Base-by-base conservation (phyloP, 2,797 vertebrate genomes). In the Choloepus didactylus region DNA sequence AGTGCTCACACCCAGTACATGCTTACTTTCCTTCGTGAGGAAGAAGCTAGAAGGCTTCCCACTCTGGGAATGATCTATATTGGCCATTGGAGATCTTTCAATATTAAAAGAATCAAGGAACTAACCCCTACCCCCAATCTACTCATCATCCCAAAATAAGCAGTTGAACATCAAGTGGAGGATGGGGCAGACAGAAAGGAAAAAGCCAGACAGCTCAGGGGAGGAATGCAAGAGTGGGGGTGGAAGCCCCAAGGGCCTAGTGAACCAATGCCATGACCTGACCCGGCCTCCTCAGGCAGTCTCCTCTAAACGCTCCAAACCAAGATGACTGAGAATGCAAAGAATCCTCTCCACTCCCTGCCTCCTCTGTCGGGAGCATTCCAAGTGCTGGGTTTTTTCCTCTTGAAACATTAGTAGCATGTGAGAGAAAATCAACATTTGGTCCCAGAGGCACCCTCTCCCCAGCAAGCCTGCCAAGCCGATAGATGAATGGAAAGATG, bases 311-410 rank as follows among this genome's bases (percentile, higher is more conserved):
- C 21, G 49, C 81, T 72, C 54, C 62, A 69, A 64, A 29, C 79
- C 87, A 88, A 89, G 41, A 38, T 0, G 25, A 35, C 67, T 11
- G 9, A 76, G 89, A 96, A 95, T 82, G 89, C 84, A 38, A 79
- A 80, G 96, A 91, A 95, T 81, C 51, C 31, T 35, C 79, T 49
- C 67, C 9, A 41, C 41, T 35, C 64, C 44, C 49, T 0, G 54
- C 62, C 88, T 29, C 76, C 79, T 18, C 12, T 21, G 41, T 56
- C 73, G 41, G 44, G 7, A 84, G 87, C 91, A 80, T 70, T 92
- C 92, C 66, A 66, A 79, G 29, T 7, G 51, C 84, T 70, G 54
- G 54, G 75, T n/a, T 86, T 93, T 94, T 88, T 93, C 93, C 76
- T 73, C 95, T 87, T 23, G 15, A 72, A 95, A 83, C 10, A 38